These are phyloP conservation scores for Mionectes olivaceus DNA, from an alignment of 2,797 vertebrate genomes.

Conservation along the genomic window DNA sequence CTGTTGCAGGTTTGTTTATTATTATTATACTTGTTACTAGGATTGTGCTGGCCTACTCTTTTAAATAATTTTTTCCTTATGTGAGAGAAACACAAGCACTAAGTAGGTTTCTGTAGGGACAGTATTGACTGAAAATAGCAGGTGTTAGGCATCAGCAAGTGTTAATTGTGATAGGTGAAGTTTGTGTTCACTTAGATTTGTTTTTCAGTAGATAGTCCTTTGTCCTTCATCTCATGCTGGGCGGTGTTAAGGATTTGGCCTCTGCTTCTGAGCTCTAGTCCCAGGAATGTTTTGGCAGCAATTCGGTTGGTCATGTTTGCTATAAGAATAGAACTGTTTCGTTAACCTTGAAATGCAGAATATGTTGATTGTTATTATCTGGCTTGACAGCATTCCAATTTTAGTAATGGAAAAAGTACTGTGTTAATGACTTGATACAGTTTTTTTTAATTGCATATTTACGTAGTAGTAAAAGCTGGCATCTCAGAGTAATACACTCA, in stretches of 20 bases:
- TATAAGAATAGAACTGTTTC: slow-evolving; percentile 31
- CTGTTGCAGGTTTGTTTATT: not conserved
- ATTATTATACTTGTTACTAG: not conserved
- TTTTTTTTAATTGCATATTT: not conserved
- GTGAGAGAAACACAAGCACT: not conserved
- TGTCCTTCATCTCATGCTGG: not conserved
- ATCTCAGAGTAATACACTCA: not conserved
- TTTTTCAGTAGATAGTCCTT: not conserved
- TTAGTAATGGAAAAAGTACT: not conserved
- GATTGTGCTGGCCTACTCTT: not conserved
- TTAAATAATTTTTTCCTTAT: not conserved
- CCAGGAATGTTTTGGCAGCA: slow-evolving; percentile 38
- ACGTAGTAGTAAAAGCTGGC: not conserved
- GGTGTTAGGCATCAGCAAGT: not conserved
- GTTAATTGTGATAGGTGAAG: not conserved
- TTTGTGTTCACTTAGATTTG: not conserved
- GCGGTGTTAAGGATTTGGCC: not conserved
- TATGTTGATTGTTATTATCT: not conserved
- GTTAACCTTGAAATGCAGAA: slow-evolving; percentile 35
- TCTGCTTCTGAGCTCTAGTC: not conserved
- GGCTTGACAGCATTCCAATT: not conserved
- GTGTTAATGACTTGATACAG: not conserved
- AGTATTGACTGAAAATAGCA: not conserved
- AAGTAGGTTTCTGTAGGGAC: not conserved
- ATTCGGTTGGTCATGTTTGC: not conserved